Base-by-base conservation (phyloP, 2,888 invertebrate species). In the Leptinotarsa rubiginosa region DNA sequence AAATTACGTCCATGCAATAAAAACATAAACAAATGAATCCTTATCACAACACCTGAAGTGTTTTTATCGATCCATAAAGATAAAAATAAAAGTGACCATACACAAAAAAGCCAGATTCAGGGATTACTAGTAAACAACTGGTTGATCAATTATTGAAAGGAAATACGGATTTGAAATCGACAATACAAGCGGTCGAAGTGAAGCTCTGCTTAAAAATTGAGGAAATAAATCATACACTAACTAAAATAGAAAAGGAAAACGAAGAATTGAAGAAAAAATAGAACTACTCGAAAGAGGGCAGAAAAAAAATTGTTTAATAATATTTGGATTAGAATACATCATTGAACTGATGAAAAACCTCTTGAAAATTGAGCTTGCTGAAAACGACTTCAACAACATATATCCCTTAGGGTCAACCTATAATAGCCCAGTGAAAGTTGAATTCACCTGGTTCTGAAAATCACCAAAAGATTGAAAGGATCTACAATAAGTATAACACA, bases 151-250 rank as follows among this genome's bases (percentile, higher is more conserved):
- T 18, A 52, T 18, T 52, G 52, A 52, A 52, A 52, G 20, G 52
- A 52, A 52, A 52, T 52, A 52, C 52, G 52, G 18, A 52, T 18
- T 41, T 65, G 47, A 65, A 47, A 41, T 41, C 65, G 22, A 15
- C 64, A 64, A 64, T 64, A 25, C 64, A 64, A 64, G 64, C 20
- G 47, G 65, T 65, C 3, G 65, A 41, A 65, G 65, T 65, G 15
- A 65, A 65, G 31, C 65, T 47, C 16, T 65, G 31, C 47, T 41
- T 16, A 41, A 65, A 65, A 47, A 65, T 65, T 41, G 65, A 65
- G 16, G 65, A 65, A 65, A 65, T 47, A 0, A 65, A 65, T 65
- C 41, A 65, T 31, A 1, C 47, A 0, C 65, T 65, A 10, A 22
- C 10, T 65, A 22, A 15, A 47, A 41, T 18, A 65, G 65, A 41